Conservation (phyloP, 2,113 vertebrate genomes). For the Cheirogaleus medius region DNA sequence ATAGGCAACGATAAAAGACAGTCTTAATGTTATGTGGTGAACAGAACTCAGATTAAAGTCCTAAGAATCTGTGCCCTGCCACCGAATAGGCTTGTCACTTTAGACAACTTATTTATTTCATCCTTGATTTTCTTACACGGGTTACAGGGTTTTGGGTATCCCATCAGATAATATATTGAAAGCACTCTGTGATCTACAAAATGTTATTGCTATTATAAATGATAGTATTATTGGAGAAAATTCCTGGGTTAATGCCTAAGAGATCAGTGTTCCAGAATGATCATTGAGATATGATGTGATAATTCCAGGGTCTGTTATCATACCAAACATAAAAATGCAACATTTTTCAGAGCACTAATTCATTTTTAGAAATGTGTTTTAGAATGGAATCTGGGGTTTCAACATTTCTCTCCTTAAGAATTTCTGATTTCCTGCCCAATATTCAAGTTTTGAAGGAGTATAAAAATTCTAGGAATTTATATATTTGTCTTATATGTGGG, state of each 20-base stretch:
- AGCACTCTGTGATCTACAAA: background rate
- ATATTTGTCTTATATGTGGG: background rate
- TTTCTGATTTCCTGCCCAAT: background rate
- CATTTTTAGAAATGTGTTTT: conserved; percentile 49
- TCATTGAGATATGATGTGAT: background rate
- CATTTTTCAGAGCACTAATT: conserved; percentile 46
- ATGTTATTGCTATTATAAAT: background rate
- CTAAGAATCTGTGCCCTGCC: background rate
- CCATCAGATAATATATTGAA: background rate
- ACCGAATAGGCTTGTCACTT: background rate
- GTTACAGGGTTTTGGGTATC: background rate
- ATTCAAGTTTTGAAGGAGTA: background rate
- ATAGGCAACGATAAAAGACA: background rate
- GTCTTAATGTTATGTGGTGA: background rate
- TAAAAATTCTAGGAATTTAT: background rate
- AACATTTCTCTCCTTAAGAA: conserved; percentile 47
- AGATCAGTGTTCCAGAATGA: background rate
- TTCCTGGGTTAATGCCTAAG: background rate
- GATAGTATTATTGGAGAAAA: conserved; percentile 45
- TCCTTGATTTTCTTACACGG: background rate
- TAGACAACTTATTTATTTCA: background rate
- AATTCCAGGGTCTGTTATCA: conserved; percentile 44
- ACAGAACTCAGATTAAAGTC: background rate
- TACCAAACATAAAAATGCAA: background rate
- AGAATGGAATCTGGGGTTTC: conserved; percentile 30